Evolutionary conservation across 2,797 vertebrate species (phyloP).

Genomic region (Brachymystax lenok): DNA sequence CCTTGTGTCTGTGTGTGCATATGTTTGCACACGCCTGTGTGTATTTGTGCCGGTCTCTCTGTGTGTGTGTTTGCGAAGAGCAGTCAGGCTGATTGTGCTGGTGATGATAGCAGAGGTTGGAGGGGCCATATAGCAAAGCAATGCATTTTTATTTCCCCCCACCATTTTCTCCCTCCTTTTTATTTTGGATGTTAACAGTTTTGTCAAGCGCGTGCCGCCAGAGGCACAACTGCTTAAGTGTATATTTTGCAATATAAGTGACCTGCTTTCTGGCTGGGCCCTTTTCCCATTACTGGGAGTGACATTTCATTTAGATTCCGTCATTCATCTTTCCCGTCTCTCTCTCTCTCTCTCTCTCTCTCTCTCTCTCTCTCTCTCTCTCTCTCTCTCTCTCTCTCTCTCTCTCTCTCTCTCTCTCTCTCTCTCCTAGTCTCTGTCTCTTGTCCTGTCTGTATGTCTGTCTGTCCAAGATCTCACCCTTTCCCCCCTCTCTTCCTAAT

Average conservation of each 20-base stretch:
- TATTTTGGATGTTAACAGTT: constrained; percentile 71
- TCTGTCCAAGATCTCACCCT: not conserved
- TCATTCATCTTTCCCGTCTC: constrained; percentile 70
- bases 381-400: constrained; percentile 7
- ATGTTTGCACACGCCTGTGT: not conserved
- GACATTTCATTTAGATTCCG: constrained; percentile 79
- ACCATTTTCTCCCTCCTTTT: constrained; percentile 51
- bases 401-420: constrained; percentile 1
- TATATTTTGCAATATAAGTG: constrained; percentile 78
- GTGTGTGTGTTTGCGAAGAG: not conserved
- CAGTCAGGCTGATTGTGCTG: constrained; percentile 16
- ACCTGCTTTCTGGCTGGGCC: constrained; percentile 71
- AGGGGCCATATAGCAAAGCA: constrained; percentile 22
- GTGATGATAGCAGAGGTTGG: constrained; percentile 26
- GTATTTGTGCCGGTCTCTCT: not conserved
- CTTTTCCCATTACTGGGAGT: constrained; percentile 77
- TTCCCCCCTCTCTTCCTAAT: not conserved
- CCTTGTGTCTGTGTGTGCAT: not conserved
- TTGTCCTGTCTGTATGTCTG: not conserved
- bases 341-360: constrained; percentile 5
- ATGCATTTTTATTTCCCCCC: constrained; percentile 33
- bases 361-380: constrained; percentile 5
- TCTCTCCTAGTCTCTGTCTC: not conserved
- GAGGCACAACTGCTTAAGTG: constrained; percentile 72
- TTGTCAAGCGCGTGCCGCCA: constrained; percentile 66